phyloP scores from a whole-genome alignment of 2,888 invertebrate genomes.

The Tetrapedia diversipes region DNA sequence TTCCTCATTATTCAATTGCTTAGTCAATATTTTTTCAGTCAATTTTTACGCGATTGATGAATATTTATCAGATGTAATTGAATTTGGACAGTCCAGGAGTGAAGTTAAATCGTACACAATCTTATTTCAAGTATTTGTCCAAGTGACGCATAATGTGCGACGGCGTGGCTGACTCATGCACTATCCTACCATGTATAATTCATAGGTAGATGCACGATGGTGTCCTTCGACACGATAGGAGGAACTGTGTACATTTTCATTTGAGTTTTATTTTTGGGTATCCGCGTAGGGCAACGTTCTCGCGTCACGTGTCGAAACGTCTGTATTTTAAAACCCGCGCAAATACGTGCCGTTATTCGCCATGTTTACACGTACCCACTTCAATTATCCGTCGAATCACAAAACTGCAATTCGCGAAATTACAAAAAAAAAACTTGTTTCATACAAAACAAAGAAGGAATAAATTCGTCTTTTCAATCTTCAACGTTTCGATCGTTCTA shows the following conservation, averaged over 20 bases:
- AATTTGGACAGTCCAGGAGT: too few relatives aligned
- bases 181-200: conserved; percentile 41
- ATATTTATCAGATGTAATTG: background rate
- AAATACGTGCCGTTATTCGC: background rate
- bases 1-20: background rate
- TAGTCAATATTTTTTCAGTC: background rate
- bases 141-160: conserved; percentile 20
- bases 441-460: too few relatives aligned
- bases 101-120: conserved; percentile 1
- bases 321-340: background rate
- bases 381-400: too few relatives aligned
- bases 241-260: background rate
- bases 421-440: too few relatives aligned
- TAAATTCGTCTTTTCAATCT: too few relatives aligned
- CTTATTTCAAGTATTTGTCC: conserved; percentile 46
- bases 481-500: too few relatives aligned
- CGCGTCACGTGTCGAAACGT: background rate
- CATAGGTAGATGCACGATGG: conserved; percentile 23
- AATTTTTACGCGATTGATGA: background rate
- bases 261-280: conserved; percentile 2
- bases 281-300: background rate
- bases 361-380: too few relatives aligned
- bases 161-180: conserved; percentile 40
- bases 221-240: background rate
- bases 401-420: too few relatives aligned